Conservation (phyloP, 1,140 invertebrate species). For the Drosophila neocordata region DNA sequence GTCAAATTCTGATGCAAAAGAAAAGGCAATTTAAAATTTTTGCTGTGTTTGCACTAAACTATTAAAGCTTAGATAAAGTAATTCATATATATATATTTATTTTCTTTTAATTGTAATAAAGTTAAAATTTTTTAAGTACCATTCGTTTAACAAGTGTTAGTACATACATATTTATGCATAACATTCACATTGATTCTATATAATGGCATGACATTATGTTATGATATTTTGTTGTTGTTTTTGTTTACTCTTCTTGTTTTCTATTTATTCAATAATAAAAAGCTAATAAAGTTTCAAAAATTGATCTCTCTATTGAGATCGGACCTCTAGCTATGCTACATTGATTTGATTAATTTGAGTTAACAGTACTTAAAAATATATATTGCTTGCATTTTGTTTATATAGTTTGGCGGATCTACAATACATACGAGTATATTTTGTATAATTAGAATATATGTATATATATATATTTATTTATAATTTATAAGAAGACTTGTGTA, state of each 20-base stretch:
- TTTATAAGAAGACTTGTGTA: constrained; percentile 55
- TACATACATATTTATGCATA: constrained; percentile 48
- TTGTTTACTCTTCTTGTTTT: constrained; percentile 21
- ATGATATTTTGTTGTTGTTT: constrained; percentile 55
- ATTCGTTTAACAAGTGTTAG: constrained; percentile 74
- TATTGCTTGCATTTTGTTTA: constrained; percentile 48
- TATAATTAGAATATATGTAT: constrained; percentile 51
- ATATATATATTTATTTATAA: constrained; percentile 33
- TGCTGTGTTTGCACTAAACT: constrained; percentile 65
- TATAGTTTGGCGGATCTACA: constrained; percentile 48
- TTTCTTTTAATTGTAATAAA: constrained; percentile 68
- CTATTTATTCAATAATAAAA: constrained; percentile 53
- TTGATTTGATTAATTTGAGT: constrained; percentile 25
- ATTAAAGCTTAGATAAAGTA: constrained; percentile 77
- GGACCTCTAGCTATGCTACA: constrained; percentile 21
- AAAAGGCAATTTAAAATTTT: not conserved
- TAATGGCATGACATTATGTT: constrained; percentile 70
- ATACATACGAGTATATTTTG: not conserved
- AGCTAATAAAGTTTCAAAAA: constrained; percentile 57
- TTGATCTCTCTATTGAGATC: constrained; percentile 31
- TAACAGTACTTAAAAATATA: constrained; percentile 36
- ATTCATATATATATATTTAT: constrained; percentile 32
- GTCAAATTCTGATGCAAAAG: not conserved
- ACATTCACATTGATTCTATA: constrained; percentile 51
- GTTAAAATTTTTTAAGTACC: constrained; percentile 78